Evolutionary conservation across 2,888 invertebrate genomes (phyloP).

Genomic region (Lampropteryx suffumata): DNA sequence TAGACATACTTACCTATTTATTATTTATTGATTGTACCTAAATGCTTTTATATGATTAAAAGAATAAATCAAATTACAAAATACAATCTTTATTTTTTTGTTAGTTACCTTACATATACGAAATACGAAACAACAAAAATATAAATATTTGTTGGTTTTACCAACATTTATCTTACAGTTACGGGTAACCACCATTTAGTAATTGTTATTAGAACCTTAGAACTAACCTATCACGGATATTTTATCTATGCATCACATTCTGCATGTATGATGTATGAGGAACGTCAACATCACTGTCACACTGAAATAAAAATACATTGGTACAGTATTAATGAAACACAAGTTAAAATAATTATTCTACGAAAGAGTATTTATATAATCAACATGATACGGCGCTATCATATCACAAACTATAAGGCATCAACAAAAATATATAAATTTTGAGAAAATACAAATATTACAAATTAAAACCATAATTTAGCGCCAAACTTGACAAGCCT

Average conservation of each 20-base stretch:
- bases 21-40: too few species aligned
- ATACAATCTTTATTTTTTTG: background rate
- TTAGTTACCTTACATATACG: background rate
- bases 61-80: conserved; percentile 4
- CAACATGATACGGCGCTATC: too few species aligned
- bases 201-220: conserved; percentile 23
- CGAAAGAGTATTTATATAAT: conserved; percentile 1
- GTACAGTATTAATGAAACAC: conserved; percentile 34
- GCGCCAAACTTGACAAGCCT: too few species aligned
- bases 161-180: conserved; percentile 25
- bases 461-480: too few species aligned
- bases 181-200: conserved; percentile 36
- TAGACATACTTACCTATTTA: too few species aligned
- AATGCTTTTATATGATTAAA: background rate
- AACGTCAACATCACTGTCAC: conserved; percentile 70
- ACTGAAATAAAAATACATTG: conserved; percentile 66
- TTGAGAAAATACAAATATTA: too few species aligned
- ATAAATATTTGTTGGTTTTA: conserved; percentile 25
- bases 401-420: too few species aligned
- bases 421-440: too few species aligned
- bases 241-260: conserved; percentile 52
- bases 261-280: conserved; percentile 70
- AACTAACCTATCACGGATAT: conserved; percentile 17
- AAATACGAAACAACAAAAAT: conserved; percentile 1
- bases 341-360: background rate